Conservation (phyloP, 2,113 vertebrate species). For the Panthera tigris region DNA sequence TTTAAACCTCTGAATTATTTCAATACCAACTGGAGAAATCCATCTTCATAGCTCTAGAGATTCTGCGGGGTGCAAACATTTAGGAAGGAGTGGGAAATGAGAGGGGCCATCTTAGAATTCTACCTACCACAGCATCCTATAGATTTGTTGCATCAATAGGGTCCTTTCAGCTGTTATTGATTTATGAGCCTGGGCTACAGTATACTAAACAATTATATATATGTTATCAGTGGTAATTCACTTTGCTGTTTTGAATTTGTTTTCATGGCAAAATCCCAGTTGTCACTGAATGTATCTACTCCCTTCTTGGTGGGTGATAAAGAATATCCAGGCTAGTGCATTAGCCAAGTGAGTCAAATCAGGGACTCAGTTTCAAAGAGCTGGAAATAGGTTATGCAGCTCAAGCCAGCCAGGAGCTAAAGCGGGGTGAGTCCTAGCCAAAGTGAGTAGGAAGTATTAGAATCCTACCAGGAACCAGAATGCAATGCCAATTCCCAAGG, state of each 20-base stretch:
- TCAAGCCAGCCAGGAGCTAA: not conserved
- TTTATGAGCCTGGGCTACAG: not conserved
- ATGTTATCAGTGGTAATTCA: not conserved
- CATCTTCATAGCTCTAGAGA: not conserved
- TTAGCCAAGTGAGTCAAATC: not conserved
- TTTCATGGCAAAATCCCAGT: not conserved
- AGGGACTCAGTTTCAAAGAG: not conserved
- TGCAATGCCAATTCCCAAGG: not conserved
- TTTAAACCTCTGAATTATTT: not conserved
- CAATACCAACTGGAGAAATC: not conserved
- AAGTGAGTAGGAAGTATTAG: not conserved
- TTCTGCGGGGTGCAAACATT: no score
- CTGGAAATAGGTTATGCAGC: not conserved
- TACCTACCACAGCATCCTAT: no score
- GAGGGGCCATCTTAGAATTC: not conserved
- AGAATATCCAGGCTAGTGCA: not conserved
- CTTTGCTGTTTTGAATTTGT: not conserved
- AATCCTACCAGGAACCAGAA: not conserved
- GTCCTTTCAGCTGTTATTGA: not conserved
- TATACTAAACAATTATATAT: not conserved
- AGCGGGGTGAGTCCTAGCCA: not conserved
- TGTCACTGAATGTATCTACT: not conserved
- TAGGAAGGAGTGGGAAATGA: not conserved
- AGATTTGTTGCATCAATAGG: not conserved
- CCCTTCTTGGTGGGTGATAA: not conserved